Evolutionary conservation across 2,797 vertebrate species (phyloP), one percentile per base, ranked within the genome.

Genomic region (Molossus molossus): DNA sequence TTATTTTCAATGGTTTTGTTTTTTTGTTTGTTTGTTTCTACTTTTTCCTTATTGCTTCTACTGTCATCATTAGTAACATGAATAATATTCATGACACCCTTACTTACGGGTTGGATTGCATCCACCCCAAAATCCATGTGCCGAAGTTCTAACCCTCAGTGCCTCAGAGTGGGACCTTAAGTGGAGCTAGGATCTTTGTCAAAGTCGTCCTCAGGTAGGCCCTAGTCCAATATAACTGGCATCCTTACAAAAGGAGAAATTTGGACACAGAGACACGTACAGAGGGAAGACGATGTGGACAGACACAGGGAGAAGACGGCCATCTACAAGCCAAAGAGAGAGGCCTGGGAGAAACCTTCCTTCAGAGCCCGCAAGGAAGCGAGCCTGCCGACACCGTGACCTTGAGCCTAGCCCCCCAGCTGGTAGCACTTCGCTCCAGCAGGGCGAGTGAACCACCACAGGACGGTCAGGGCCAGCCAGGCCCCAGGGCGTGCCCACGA

Each of bases 31-130:
- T 94, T 69, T 90, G 20, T 79, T 87, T 80, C 73, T 88, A 72
- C 55, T 73, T 94, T 95, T 95, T 69, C 60, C 25, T 77, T 88
- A 27, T 33, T 67, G 25, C 58, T 69, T 79, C 83, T 87, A 55
- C 81, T 40, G 57, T 50, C 64, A 73, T 87, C 62, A 67, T 62
- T 79, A 89, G 14, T 83, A 53, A 65, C 5, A 8, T 37, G 9
- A 25, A 25, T 69, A 80, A 37, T 55, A n/a, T 83, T 76, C 83
- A 57, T 58, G 82, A 75, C 73, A 60, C 20, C n/a, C 45, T 17
- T 58, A 21, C 55, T 17, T 58, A 18, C 14, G 18, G n/a, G 15
- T 20, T 75, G 40, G 88, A 69, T 70, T 76, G 4, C 21, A 9
- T 50, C 15, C 5, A 4, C 67, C 13, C 50, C 29, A 12, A 17